These are phyloP conservation scores for Lithosia quadra DNA, from an alignment of 2,888 invertebrate species.

Conservation along the genomic window DNA sequence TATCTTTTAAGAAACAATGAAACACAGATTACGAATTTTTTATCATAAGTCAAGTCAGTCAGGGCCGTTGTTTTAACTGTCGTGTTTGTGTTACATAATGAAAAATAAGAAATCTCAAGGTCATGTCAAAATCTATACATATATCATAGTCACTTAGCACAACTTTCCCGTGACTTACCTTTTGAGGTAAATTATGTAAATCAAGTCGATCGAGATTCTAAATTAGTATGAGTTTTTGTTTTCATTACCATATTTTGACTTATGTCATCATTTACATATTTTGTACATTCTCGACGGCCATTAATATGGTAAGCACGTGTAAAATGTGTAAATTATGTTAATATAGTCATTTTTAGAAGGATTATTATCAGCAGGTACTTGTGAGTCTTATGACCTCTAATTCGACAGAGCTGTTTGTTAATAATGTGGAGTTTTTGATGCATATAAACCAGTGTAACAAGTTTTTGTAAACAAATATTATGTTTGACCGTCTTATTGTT, in stretches of 20 bases:
- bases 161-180: constrained; percentile 4
- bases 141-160: neutral
- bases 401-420: constrained; percentile 32
- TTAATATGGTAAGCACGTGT: constrained; percentile 42
- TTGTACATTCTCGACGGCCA: constrained; percentile 37
- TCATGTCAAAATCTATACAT: neutral
- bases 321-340: constrained; percentile 41
- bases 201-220: constrained; percentile 2
- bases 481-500: constrained; percentile 35
- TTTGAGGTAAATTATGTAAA: constrained; percentile 19
- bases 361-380: constrained; percentile 29
- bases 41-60: no score
- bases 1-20: no score
- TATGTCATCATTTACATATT: constrained; percentile 29
- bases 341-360: constrained; percentile 11
- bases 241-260: constrained; percentile 33
- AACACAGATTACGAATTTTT: no score
- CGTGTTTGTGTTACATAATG: no score
- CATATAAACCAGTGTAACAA: constrained; percentile 24
- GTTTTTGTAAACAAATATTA: constrained; percentile 27
- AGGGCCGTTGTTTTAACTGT: no score
- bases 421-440: constrained; percentile 28
- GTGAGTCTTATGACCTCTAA: constrained; percentile 32
- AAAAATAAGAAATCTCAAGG: neutral
- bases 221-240: constrained; percentile 34